A percentile compares a stretch with the other conserved stretches of the same genome.
Evolutionary conservation across 1,140 invertebrate genomes (phyloP).

Genomic region (Apis laboriosa): DNA sequence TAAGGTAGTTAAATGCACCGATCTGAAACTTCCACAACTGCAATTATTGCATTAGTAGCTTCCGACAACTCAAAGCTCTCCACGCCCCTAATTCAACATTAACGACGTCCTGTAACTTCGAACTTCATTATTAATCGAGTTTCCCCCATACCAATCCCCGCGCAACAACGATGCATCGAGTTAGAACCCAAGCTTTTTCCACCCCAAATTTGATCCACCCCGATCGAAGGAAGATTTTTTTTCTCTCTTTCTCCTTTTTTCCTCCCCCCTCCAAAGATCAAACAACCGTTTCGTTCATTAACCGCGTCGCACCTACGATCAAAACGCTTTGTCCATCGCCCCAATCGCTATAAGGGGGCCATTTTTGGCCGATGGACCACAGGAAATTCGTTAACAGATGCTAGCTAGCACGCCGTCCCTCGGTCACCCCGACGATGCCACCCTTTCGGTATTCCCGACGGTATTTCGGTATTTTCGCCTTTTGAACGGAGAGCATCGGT

Average conservation of each 20-base stretch:
- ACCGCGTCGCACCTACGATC: not conserved
- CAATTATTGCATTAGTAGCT: not conserved
- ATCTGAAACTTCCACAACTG: conserved; percentile 9
- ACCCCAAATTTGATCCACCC: not conserved
- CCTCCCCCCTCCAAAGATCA: too few species aligned
- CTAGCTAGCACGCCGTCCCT: too few species aligned
- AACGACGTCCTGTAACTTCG: not conserved
- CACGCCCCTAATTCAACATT: not conserved
- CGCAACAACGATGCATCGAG: not conserved
- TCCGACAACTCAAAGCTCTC: not conserved
- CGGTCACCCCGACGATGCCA: too few species aligned
- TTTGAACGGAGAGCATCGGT: not conserved
- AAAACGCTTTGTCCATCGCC: conserved; percentile 7
- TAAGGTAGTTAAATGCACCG: not conserved
- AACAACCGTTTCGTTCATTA: not conserved
- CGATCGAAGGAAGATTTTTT: not conserved
- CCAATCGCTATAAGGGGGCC: not conserved
- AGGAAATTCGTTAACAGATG: not conserved
- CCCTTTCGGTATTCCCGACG: not conserved
- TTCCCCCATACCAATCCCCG: not conserved
- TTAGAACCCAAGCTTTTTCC: not conserved
- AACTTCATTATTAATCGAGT: not conserved
- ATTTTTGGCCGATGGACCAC: not conserved
- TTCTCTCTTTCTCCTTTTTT: too few species aligned
- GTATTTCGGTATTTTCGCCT: not conserved